phyloP scores from a whole-genome alignment of 2,888 invertebrate genomes.

The Galerucella pusilla region DNA sequence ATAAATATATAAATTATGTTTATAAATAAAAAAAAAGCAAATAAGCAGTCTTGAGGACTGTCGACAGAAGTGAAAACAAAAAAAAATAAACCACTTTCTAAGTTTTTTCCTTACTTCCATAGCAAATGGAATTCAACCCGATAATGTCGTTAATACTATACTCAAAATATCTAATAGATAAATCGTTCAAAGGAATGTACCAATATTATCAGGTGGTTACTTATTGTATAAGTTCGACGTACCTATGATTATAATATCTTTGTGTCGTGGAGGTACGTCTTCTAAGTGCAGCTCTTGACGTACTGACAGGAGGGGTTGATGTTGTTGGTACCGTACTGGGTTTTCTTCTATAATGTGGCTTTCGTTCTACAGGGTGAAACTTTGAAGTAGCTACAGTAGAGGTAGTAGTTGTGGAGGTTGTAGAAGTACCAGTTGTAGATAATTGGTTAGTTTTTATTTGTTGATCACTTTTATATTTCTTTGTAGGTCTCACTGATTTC shows the following conservation, averaged over 20 bases:
- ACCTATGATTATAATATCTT: constrained; percentile 58
- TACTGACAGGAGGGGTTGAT: constrained; percentile 59
- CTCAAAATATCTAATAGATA: no score
- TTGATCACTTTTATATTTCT: background rate
- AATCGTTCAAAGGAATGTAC: no score
- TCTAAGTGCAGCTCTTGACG: constrained; percentile 64
- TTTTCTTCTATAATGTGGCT: constrained; percentile 27
- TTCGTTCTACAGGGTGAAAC: constrained; percentile 10
- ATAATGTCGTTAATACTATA: no score
- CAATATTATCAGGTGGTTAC: background rate
- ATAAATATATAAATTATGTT: background rate
- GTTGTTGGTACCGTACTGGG: constrained; percentile 20
- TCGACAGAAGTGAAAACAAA: no score
- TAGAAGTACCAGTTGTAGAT: constrained; percentile 23
- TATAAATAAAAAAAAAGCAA: background rate
- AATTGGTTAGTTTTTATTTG: constrained; percentile 21
- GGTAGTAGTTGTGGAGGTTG: constrained; percentile 8
- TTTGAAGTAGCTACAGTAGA: background rate
- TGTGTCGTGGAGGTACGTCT: constrained; percentile 41
- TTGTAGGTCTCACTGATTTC: background rate
- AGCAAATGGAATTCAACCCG: no score
- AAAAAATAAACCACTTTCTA: no score
- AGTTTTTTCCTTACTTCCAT: no score
- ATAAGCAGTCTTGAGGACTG: background rate
- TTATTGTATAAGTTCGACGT: constrained; percentile 33